phyloP scores from a whole-genome alignment of 2,797 vertebrate genomes.

The Echiichthys vipera region DNA sequence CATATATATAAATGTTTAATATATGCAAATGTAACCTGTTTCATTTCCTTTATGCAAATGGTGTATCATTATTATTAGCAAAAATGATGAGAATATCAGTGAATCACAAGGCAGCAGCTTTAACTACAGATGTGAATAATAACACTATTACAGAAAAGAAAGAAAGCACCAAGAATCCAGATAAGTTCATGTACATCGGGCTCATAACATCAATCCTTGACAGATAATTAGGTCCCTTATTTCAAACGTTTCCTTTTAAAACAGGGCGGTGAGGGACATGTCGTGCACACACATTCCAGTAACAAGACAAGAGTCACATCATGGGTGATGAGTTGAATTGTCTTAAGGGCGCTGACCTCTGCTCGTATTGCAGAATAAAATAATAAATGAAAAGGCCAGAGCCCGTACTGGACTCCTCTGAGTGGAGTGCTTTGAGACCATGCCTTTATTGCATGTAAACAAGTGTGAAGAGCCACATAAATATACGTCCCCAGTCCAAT shows the following conservation, averaged over 20 bases:
- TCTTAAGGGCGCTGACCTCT: constrained; percentile 50
- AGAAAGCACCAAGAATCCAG: constrained; percentile 49
- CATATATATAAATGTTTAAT: constrained; percentile 81
- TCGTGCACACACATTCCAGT: constrained; percentile 22
- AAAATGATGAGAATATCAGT: constrained; percentile 74
- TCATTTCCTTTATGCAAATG: constrained; percentile 84
- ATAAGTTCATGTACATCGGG: constrained; percentile 65
- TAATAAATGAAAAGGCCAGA: constrained; percentile 38
- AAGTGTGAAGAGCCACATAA: constrained; percentile 55
- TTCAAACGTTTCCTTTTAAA: constrained; percentile 46
- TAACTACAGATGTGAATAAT: constrained; percentile 73
- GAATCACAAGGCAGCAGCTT: constrained; percentile 58
- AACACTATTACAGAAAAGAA: constrained; percentile 57
- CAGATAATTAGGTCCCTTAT: constrained; percentile 63
- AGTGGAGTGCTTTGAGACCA: constrained; percentile 51
- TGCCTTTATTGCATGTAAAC: constrained; percentile 65
- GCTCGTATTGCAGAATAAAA: constrained; percentile 27
- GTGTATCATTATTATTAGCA: constrained; percentile 80
- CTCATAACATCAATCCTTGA: constrained; percentile 57
- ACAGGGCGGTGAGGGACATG: constrained; percentile 9
- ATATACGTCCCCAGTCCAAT: constrained; percentile 51
- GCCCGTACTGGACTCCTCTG: constrained; percentile 25
- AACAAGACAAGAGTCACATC: constrained; percentile 42
- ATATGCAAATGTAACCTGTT: constrained; percentile 82
- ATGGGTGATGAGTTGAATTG: constrained; percentile 34